phyloP scores from a whole-genome alignment of 2,113 vertebrate species.

The Typhlomys cinereus region DNA sequence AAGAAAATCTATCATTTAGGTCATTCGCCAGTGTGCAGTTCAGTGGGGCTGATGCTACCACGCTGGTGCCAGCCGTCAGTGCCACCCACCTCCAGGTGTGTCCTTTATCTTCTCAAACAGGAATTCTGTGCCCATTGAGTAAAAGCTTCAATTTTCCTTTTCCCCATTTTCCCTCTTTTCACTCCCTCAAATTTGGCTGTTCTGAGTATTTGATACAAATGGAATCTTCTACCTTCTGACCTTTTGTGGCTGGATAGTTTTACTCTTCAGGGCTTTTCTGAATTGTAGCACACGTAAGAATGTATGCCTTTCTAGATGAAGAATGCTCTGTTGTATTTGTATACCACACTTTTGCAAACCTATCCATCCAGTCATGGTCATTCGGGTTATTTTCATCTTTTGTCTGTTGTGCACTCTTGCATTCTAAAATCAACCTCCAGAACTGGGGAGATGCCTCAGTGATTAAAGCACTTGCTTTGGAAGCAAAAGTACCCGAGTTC shows the following conservation, averaged over 20 bases:
- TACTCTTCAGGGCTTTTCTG: background rate
- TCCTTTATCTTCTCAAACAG: background rate
- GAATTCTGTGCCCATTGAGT: background rate
- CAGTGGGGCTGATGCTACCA: background rate
- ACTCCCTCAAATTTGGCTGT: background rate
- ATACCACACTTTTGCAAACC: background rate
- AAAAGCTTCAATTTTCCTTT: background rate
- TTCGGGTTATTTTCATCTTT: background rate
- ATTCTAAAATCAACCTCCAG: constrained; percentile 19
- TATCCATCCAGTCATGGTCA: background rate
- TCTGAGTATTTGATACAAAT: background rate
- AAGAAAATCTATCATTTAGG: background rate
- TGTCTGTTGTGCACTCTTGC: background rate
- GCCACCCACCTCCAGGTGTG: background rate
- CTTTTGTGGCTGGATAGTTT: background rate
- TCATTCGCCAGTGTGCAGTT: background rate
- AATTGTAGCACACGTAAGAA: background rate
- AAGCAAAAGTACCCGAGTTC: too few relatives aligned
- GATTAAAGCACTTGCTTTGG: too few relatives aligned
- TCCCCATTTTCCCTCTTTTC: background rate
- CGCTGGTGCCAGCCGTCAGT: rapidly evolving
- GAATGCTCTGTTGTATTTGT: background rate
- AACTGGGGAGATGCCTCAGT: too few relatives aligned
- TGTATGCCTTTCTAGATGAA: background rate
- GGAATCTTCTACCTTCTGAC: background rate